Evolutionary conservation across 1,140 invertebrate species (phyloP).

Genomic region (Plutomurus gul): DNA sequence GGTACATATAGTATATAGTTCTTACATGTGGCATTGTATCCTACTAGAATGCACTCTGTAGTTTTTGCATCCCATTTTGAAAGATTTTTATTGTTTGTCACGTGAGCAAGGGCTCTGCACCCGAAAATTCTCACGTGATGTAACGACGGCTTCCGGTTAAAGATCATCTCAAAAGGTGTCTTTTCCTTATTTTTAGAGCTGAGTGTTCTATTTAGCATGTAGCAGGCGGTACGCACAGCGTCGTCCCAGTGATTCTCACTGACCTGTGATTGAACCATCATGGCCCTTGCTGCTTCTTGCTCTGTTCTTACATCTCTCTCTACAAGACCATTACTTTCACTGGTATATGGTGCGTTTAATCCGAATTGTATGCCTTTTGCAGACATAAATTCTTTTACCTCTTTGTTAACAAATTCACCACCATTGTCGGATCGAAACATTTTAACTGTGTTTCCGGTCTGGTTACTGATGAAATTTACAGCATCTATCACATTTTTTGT

Average conservation of each 20-base stretch:
- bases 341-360: background rate
- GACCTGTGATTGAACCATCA: background rate
- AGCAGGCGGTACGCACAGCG: background rate
- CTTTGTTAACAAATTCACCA: background rate
- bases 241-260: background rate
- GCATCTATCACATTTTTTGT: background rate
- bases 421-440: slow-evolving; percentile 35
- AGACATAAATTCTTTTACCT: slow-evolving; percentile 1
- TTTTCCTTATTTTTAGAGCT: background rate
- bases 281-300: background rate
- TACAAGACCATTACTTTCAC: background rate
- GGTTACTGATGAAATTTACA: slow-evolving; percentile 15
- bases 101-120: background rate
- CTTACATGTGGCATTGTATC: background rate
- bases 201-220: background rate
- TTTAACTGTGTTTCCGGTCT: slow-evolving; percentile 34
- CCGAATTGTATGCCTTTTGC: background rate
- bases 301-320: background rate
- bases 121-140: slow-evolving; percentile 22
- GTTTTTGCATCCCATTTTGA: background rate
- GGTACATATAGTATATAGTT: slow-evolving; percentile 15
- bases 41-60: background rate
- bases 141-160: background rate
- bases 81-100: background rate
- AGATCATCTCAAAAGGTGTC: slow-evolving; percentile 10